These are phyloP conservation scores for Sphaerodactylus townsendi DNA, from an alignment of 2,113 vertebrate species.

Conservation along the genomic window DNA sequence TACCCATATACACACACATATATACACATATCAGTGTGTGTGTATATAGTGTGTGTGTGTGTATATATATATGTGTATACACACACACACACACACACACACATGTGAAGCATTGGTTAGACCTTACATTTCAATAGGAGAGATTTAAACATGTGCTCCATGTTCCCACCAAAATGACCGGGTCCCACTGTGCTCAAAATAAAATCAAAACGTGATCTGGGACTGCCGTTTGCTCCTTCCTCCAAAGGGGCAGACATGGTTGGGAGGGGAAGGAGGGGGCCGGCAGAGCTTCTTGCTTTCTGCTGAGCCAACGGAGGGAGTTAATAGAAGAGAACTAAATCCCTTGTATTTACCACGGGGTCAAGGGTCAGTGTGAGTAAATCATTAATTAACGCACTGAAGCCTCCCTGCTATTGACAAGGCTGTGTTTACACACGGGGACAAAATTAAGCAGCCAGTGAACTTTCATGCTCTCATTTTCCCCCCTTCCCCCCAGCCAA, in stretches of 20 bases:
- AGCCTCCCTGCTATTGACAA: conserved; percentile 75
- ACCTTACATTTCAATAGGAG: neutral
- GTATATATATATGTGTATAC: too few relatives aligned
- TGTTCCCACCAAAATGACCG: neutral
- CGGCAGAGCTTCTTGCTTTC: conserved; percentile 29
- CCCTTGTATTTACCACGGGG: conserved; percentile 77
- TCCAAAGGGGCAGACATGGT: neutral
- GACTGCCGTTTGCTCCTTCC: neutral
- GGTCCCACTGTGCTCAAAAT: neutral
- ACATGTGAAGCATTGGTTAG: too few relatives aligned
- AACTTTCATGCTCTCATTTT: conserved; percentile 53
- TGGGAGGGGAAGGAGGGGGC: neutral
- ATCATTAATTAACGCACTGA: conserved; percentile 82
- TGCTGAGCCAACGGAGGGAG: conserved; percentile 66
- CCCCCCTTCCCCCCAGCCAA: neutral
- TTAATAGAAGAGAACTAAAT: conserved; percentile 78
- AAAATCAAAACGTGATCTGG: neutral
- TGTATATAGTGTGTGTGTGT: too few relatives aligned
- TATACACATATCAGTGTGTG: too few relatives aligned
- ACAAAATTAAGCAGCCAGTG: conserved; percentile 64
- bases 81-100: too few relatives aligned
- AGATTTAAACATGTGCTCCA: neutral
- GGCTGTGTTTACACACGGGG: conserved; percentile 73
- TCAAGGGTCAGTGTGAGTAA: conserved; percentile 80
- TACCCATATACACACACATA: too few relatives aligned